Base-by-base conservation (phyloP, 2,888 invertebrate species). In the Macroteleia sp. region DNA sequence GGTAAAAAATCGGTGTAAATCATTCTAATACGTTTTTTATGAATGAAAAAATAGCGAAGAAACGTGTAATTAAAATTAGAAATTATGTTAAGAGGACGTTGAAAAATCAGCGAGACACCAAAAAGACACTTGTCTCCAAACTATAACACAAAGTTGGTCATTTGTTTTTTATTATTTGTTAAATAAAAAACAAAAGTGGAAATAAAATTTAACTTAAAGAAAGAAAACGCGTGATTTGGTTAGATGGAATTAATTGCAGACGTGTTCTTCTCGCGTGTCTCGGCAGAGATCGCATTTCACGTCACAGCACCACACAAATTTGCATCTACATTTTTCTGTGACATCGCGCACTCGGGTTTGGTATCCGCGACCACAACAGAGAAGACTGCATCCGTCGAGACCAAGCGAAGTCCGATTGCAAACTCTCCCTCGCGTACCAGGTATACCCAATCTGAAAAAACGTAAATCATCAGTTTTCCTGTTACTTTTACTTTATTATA, bases 301-400 rank as follows among this genome's bases (percentile, higher is more conserved):
- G 81, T 95, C 94, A 92, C 97, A 97, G 92, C 97, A 97, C 97
- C 97, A 97, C 73, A 96, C 96, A 90, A 97, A 97, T 82, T 95
- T 94, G 91, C 97, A 97, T 87, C 95, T 95, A 92, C 97, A 97
- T 91, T 97, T 97, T 89, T 97, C 96, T 86, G 95, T 95, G 74
- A 96, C 96, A 85, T 96, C 96, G 32, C 95, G 93, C 1, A 97
- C 95, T 64, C 96, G 92, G 3, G 97, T 97, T 89, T 96, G 96
- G 92, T 96, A 96, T 9, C 97, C 97, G 67, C 97, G 93, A 0
- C 97, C 97, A 90, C 97, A 97, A 92, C 97, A 97, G 56, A 97
- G 93, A 39, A 97, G 92, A 10, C 95, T 94, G 90, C 97, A 97
- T 14, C 97, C 97, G 87, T 97, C 97, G 69, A 97, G 93, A 0